Base-by-base conservation (phyloP, 2,888 invertebrate genomes). In the Alentia gelatinosa region DNA sequence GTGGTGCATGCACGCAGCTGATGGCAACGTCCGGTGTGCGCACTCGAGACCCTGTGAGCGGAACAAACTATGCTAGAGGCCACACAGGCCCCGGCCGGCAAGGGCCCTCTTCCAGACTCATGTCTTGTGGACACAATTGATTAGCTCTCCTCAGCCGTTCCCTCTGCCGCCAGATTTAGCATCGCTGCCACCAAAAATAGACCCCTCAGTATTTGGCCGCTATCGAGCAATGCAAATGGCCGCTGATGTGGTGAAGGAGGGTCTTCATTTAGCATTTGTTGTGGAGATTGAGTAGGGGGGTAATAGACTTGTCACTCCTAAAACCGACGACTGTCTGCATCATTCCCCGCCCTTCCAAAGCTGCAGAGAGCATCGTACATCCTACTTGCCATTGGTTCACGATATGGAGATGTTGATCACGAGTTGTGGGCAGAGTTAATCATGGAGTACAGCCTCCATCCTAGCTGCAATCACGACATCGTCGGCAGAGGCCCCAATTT, bases 131-230 rank as follows among this genome's bases (percentile, higher is more conserved):
- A 37, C 79, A 37, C 79, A 79, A 79, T 79, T 23, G 79, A 79
- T 39, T 79, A 79, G 79, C 12, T 37, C 39, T 79, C 37, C 79
- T 26, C 37, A 79, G 23, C 5, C 12, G n/a, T 19, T 30, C 12
- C n/a, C 30, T 30, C 12, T 30, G 30, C 30, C 19, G 79, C 79
- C n/a, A 39, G 12, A 79, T 68, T 30, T 68, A 68, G 68, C 68
- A 68, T 68, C 79, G 79, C 37, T 39, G 79, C n/a, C 4, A 26
- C 79, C 39, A 79, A 79, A 79, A 79, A 79, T 79, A 79, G 79
- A 33, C 79, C 79, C 79, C 15, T 19, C 23, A 79, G 68, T 68
- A 68, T 68, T 79, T 79, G 37, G 26, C 79, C 39, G 79, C 37
- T 19, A 79, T 35, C 39, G 39, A 35, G 39, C 79, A 79, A 79